Conservation (phyloP, 2,888 invertebrate genomes). For the Halocaridina rubra region DNA sequence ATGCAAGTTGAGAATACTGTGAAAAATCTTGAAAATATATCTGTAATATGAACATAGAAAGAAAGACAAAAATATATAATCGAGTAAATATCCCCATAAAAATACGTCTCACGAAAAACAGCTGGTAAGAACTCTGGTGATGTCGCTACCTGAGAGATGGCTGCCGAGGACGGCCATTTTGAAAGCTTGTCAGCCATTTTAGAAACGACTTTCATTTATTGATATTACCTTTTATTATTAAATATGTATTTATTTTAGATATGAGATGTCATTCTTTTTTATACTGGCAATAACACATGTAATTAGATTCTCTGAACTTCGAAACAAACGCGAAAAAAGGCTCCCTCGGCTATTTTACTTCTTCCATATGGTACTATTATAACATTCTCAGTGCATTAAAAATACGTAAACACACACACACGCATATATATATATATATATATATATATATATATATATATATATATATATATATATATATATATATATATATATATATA, state of each 20-base stretch:
- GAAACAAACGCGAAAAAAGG: neutral
- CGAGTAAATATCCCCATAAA: too few species aligned
- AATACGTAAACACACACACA: neutral
- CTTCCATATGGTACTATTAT: too few species aligned
- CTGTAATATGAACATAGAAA: too few species aligned
- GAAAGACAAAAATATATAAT: too few species aligned
- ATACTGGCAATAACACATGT: neutral
- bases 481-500: neutral
- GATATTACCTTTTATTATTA: neutral
- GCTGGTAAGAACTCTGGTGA: neutral
- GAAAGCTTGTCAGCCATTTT: neutral
- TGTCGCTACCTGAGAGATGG: neutral
- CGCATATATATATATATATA: neutral
- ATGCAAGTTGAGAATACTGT: too few species aligned
- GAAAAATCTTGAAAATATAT: too few species aligned
- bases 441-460: neutral
- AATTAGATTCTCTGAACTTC: neutral
- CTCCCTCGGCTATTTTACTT: too few species aligned
- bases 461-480: neutral
- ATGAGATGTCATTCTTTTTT: too few species aligned
- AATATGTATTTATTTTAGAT: neutral
- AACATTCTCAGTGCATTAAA: too few species aligned
- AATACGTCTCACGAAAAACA: too few species aligned
- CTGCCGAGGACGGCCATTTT: neutral
- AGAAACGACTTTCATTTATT: neutral